Conservation (phyloP, 2,797 vertebrate species). For the Fistularia commersonii region DNA sequence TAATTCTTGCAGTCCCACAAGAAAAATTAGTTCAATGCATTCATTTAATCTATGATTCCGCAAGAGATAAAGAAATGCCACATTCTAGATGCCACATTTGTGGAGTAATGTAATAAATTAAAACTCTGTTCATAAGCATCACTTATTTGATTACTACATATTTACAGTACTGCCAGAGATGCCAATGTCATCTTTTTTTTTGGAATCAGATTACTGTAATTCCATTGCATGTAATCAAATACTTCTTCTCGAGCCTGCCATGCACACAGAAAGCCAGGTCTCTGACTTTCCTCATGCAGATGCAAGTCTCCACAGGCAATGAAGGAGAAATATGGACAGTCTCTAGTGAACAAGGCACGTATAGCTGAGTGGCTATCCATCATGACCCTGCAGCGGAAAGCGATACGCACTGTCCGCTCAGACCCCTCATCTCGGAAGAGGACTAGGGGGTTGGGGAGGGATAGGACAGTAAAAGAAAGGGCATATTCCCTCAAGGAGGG, state of each 20-base stretch:
- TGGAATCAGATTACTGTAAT: constrained; percentile 66
- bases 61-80: constrained; percentile 24
- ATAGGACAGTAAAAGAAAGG: constrained; percentile 43
- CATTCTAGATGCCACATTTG: constrained; percentile 31
- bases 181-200: constrained; percentile 62
- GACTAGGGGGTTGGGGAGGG: constrained; percentile 24
- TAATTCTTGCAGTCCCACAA: constrained; percentile 11
- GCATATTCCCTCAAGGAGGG: constrained; percentile 38
- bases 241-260: constrained; percentile 38
- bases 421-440: constrained; percentile 30
- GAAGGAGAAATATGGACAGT: constrained; percentile 50
- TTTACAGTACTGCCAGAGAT: constrained; percentile 72
- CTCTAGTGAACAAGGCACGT: constrained; percentile 51
- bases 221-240: constrained; percentile 67
- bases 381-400: constrained; percentile 35
- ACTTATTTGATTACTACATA: constrained; percentile 58
- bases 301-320: constrained; percentile 24
- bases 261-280: constrained; percentile 41
- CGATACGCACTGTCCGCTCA: constrained; percentile 25
- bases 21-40: constrained; percentile 33
- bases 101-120: constrained; percentile 36
- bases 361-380: constrained; percentile 60
- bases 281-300: constrained; percentile 40
- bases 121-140: constrained; percentile 38
- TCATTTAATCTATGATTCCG: constrained; percentile 21